A percentile compares a stretch with the other conserved stretches of the same genome.
Conservation (phyloP, 2,888 invertebrate species). For the Hermaeophaga mercurialis region DNA sequence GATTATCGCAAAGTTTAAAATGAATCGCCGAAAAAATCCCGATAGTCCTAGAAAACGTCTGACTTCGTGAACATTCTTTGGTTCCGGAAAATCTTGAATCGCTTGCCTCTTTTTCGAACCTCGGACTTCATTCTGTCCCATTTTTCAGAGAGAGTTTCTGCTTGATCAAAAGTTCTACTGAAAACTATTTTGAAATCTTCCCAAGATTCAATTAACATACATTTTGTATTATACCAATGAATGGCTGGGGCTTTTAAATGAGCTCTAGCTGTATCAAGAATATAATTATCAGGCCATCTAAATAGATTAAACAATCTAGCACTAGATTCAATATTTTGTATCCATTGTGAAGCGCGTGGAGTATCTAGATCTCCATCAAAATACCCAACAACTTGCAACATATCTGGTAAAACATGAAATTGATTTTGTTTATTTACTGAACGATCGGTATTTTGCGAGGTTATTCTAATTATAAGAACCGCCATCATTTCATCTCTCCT, state of each 20-base stretch:
- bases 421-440: too few relatives aligned
- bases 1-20: constrained; percentile 36
- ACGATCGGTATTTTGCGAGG: too few relatives aligned
- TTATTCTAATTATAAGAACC: too few relatives aligned
- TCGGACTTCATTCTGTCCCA: constrained; percentile 26
- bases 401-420: too few relatives aligned
- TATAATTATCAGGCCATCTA: constrained; percentile 3
- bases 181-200: neutral
- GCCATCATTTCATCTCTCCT: too few relatives aligned
- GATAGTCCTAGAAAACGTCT: constrained; percentile 38
- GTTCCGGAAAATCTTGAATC: constrained; percentile 31
- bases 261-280: neutral
- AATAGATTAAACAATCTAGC: too few relatives aligned
- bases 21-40: constrained; percentile 38
- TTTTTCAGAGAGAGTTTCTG: neutral
- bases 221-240: constrained; percentile 5
- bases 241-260: constrained; percentile 5
- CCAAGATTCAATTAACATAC: neutral
- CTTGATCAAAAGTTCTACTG: constrained; percentile 1
- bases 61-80: constrained; percentile 31
- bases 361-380: too few relatives aligned
- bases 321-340: too few relatives aligned
- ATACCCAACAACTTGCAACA: too few relatives aligned
- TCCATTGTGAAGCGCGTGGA: too few relatives aligned
- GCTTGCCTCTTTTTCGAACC: constrained; percentile 23